A percentile compares a stretch with the other conserved stretches of the same genome.
Conservation (phyloP, 2,797 vertebrate genomes). For the Sciurus carolinensis region DNA sequence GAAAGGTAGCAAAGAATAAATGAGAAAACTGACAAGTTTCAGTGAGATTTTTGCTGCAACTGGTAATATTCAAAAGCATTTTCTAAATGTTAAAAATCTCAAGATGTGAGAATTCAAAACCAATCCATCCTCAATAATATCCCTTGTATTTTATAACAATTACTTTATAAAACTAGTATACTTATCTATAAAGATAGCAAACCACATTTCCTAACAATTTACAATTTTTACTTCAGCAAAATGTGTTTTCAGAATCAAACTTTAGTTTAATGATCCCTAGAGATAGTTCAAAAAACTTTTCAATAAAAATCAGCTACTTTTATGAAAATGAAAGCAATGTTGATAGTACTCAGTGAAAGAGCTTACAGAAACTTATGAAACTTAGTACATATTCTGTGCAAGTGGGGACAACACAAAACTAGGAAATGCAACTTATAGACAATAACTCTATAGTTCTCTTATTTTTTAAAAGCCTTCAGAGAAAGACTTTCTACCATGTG, state of each 20-base stretch:
- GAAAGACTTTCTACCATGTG: neutral
- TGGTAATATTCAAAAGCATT: neutral
- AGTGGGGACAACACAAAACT: neutral
- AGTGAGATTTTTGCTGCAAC: neutral
- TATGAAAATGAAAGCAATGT: constrained; percentile 11
- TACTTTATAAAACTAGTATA: neutral
- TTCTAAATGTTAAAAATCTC: neutral
- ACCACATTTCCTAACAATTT: neutral
- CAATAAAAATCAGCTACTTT: neutral
- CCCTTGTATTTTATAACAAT: neutral
- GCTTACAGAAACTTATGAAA: neutral
- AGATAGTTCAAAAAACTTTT: neutral
- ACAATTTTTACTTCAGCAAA: neutral
- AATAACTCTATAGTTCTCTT: neutral
- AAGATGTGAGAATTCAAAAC: neutral
- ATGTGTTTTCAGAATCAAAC: constrained; percentile 20
- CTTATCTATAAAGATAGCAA: neutral
- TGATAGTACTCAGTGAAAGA: neutral
- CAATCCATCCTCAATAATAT: neutral
- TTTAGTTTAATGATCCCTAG: neutral
- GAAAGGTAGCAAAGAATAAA: neutral
- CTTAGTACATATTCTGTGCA: neutral
- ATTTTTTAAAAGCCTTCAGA: neutral
- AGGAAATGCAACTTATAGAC: neutral
- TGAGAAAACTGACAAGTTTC: neutral